These are phyloP conservation scores for Hippoglossus stenolepis DNA, from an alignment of 2,113 vertebrate genomes.

Conservation along the genomic window DNA sequence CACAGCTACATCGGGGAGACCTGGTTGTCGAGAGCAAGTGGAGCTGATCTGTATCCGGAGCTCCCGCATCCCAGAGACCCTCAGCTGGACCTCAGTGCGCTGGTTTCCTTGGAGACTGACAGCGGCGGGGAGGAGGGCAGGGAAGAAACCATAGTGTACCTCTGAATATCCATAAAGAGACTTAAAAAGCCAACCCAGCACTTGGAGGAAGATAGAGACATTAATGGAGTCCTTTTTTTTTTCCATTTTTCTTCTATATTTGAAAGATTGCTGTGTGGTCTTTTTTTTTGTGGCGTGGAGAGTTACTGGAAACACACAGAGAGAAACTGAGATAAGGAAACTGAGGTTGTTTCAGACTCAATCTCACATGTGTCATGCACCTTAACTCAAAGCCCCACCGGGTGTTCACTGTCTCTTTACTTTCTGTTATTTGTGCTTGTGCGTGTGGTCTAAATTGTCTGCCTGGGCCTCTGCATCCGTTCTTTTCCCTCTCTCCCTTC, in stretches of 20 bases:
- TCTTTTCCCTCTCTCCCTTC: neutral
- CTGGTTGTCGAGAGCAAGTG: conserved; percentile 58
- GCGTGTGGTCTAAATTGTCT: conserved; percentile 30
- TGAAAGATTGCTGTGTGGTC: neutral
- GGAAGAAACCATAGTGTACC: conserved; percentile 94
- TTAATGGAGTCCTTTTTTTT: neutral
- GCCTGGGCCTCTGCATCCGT: conserved; percentile 12
- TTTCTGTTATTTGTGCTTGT: conserved; percentile 20
- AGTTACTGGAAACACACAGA: conserved; percentile 23
- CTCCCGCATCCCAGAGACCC: conserved; percentile 59
- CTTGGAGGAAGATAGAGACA: conserved; percentile 4
- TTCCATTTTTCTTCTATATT: conserved; percentile 4
- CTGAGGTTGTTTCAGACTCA: conserved; percentile 9
- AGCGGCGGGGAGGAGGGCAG: conserved; percentile 73
- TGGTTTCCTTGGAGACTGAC: conserved; percentile 78
- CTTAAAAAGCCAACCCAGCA: conserved; percentile 1
- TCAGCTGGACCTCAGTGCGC: conserved; percentile 60
- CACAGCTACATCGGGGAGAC: conserved; percentile 61
- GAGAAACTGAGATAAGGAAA: conserved; percentile 6
- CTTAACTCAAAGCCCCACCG: conserved; percentile 49
- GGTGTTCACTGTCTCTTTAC: conserved; percentile 30
- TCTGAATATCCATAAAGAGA: conserved; percentile 79
- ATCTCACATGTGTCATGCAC: conserved; percentile 53
- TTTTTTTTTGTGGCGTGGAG: neutral
- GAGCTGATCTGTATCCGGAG: conserved; percentile 43